Percentiles rank a stretch among this genome's conserved stretches.
These are phyloP conservation scores for Bicyclus anynana DNA, from an alignment of 1,140 invertebrate species.

Conservation along the genomic window DNA sequence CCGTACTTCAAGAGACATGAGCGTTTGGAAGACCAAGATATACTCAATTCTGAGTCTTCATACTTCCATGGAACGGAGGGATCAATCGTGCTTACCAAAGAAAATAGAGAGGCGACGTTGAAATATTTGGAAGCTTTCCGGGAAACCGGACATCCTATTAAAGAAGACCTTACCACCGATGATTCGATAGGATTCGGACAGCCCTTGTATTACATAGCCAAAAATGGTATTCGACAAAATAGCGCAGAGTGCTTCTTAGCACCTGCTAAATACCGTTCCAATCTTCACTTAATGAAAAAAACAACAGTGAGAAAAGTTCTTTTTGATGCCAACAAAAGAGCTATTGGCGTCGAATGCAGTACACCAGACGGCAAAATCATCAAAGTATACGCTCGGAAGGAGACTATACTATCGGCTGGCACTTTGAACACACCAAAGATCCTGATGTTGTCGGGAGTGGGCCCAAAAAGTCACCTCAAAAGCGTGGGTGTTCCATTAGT, in stretches of 20 bases:
- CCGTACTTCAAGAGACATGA: constrained; percentile 37
- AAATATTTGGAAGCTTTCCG: constrained; percentile 4
- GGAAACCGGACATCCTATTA: constrained; percentile 14
- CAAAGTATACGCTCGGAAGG: constrained; percentile 64
- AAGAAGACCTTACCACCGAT: not conserved
- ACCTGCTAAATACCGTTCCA: constrained; percentile 67
- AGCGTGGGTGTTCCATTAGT: constrained; percentile 44
- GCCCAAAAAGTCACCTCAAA: constrained; percentile 68
- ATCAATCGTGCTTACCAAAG: constrained; percentile 15
- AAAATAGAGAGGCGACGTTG: not conserved
- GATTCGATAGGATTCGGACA: constrained; percentile 79
- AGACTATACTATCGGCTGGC: constrained; percentile 79
- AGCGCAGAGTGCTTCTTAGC: constrained; percentile 77
- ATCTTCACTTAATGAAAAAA: constrained; percentile 62
- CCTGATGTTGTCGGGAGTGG: constrained; percentile 79
- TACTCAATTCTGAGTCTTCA: constrained; percentile 13
- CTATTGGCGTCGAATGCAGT: constrained; percentile 79
- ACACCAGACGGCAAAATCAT: constrained; percentile 41
- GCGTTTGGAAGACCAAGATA: constrained; percentile 18
- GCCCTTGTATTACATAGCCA: constrained; percentile 82
- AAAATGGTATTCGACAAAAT: constrained; percentile 84
- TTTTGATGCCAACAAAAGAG: constrained; percentile 73
- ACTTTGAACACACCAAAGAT: constrained; percentile 71
- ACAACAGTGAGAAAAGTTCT: constrained; percentile 66
- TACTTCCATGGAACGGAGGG: constrained; percentile 23